A percentile compares a stretch with the other conserved stretches of the same genome.
These are phyloP conservation scores for Lepidochitona cinerea DNA, from an alignment of 2,888 invertebrate species.

Conservation along the genomic window DNA sequence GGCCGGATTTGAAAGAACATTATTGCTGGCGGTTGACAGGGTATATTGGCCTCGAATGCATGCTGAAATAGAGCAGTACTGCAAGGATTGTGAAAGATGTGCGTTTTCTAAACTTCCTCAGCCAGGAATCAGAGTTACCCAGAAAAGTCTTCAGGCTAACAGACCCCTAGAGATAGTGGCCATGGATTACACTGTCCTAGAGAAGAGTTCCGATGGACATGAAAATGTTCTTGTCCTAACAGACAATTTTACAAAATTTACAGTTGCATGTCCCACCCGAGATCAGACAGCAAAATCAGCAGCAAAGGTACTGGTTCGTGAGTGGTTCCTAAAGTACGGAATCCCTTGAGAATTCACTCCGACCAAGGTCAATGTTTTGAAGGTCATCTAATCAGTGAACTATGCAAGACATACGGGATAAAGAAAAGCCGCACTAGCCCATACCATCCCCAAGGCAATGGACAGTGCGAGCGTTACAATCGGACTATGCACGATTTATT, in stretches of 20 bases:
- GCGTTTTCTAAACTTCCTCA: conserved; percentile 8
- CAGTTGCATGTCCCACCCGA: conserved; percentile 4
- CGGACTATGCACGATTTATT: not conserved
- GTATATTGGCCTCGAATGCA: conserved; percentile 20
- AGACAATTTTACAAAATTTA: conserved; percentile 7
- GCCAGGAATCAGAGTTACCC: not conserved
- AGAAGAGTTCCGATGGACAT: not conserved
- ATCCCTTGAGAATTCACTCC: conserved; percentile 9
- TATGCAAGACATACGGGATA: conserved; percentile 1
- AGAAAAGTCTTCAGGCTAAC: conserved; percentile 1
- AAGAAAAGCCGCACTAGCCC: not conserved
- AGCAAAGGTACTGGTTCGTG: conserved; percentile 3
- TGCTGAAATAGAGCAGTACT: conserved; percentile 8
- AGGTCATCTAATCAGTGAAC: conserved; percentile 3
- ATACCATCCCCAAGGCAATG: conserved; percentile 13
- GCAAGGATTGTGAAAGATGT: conserved; percentile 15
- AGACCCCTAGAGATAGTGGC: conserved; percentile 20
- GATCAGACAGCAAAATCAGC: conserved; percentile 17
- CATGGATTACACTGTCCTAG: conserved; percentile 16
- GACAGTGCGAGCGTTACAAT: not conserved
- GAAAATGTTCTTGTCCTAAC: conserved; percentile 20
- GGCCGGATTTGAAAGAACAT: conserved; percentile 11
- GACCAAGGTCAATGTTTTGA: conserved; percentile 15
- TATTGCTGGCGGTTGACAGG: not conserved
- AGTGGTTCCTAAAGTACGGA: conserved; percentile 16